Evolutionary conservation across 1,140 invertebrate genomes (phyloP), one percentile per base, ranked within the genome.

Genomic region (Coboldia fuscipes): DNA sequence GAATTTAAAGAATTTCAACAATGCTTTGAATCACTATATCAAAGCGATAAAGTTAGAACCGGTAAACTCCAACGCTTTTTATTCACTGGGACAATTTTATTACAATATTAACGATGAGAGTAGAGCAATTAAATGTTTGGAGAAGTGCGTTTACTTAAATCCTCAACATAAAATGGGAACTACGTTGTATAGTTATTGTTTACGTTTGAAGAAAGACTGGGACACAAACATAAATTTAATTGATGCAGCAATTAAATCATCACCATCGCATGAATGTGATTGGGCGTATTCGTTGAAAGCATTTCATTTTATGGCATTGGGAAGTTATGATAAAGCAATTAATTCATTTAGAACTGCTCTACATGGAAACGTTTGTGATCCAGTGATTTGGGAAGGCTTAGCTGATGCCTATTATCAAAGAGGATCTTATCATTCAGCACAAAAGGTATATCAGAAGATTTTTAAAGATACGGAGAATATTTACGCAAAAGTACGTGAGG

Each of bases 231-330:
- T 73, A 42, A 55, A 66, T 13, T 53, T 88, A 19, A 52, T 89
- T n/a, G 45, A 57, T 32, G 62, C 54, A 38, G 65, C 79, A 17
- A 62, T 67, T 13, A 51, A 55, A 34, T 61, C 62, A 32, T 40
- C 51, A 15, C 51, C 60, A 24, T 56, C 50, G 36, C 53, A 45
- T 12, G 61, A 65, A 40, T 68, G 71, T 28, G 70, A 72, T 39
- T 88, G 84, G 75, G 69, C 83, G 8, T 78, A 76, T 64, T 61
- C 89, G 18, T 68, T 83, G 45, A 58, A 90, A 20, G 85, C 75
- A 3, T 50, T 79, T 26, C 70, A 79, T 50, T 72, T 82, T 51
- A 60, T 82, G 32, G 72, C 74, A 41, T 62, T 69, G 38, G 68
- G 68, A 33, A 65, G 83, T 41, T 68, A 66, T 43, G 62, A 63